These are phyloP conservation scores for Drosophila melanogaster DNA, from an alignment of 1,140 invertebrate species.

Conservation along the genomic window Release_6_plus_ISO1_MT NC_004354.4:20699001-20699500, in stretches of 20 bases:
- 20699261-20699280: neutral
- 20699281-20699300: neutral
- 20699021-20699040: slow-evolving; percentile 78
- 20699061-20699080: neutral
- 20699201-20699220: slow-evolving; percentile 22
- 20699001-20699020: slow-evolving; percentile 73
- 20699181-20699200: neutral
- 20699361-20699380: neutral
- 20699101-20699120: slow-evolving; percentile 1
- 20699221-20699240: slow-evolving; percentile 6
- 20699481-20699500: neutral
- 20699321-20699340: neutral
- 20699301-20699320: neutral
- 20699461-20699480: neutral
- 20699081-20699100: slow-evolving; percentile 14
- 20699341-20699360: neutral
- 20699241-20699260: no score
- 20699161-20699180: slow-evolving; percentile 25
- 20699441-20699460: neutral
- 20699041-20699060: slow-evolving; percentile 67
- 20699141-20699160: slow-evolving; percentile 51
- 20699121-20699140: slow-evolving; percentile 61
- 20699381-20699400: no score
- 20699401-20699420: no score
- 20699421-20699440: neutral